phyloP scores from a whole-genome alignment of 2,113 vertebrate genomes.

The Pangasianodon hypophthalmus region DNA sequence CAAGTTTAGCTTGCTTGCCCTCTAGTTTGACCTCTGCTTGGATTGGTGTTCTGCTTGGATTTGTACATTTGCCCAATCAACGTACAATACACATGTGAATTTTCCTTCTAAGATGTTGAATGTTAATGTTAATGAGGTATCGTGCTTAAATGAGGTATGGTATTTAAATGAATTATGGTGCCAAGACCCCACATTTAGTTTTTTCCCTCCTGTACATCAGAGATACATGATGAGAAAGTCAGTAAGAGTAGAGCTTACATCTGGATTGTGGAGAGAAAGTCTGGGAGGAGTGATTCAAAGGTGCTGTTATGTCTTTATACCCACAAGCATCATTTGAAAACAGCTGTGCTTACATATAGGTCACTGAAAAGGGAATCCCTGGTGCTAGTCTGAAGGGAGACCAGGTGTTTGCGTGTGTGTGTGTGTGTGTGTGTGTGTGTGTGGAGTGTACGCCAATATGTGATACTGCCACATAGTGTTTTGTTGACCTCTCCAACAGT shows the following conservation, averaged over 20 bases:
- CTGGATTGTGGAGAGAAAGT: conserved; percentile 11
- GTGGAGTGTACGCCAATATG: background rate
- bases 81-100: background rate
- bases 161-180: background rate
- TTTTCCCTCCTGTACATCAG: background rate
- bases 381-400: background rate
- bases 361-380: conserved; percentile 24
- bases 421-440: background rate
- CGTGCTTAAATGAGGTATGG: background rate
- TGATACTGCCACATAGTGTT: conserved; percentile 7
- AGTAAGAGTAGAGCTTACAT: conserved; percentile 7
- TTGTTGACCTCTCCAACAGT: conserved; percentile 16
- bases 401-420: background rate
- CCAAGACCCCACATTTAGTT: background rate
- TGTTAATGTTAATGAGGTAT: background rate
- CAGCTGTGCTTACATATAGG: conserved; percentile 20
- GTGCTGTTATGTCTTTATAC: background rate
- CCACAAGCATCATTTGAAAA: background rate
- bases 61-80: background rate
- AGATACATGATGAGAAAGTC: background rate
- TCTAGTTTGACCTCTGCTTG: background rate
- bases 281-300: background rate
- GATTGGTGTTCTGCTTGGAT: background rate
- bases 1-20: background rate
- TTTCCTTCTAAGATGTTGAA: background rate